Base-by-base conservation (phyloP, 1,140 invertebrate species). In the Camponotus pennsylvanicus region DNA sequence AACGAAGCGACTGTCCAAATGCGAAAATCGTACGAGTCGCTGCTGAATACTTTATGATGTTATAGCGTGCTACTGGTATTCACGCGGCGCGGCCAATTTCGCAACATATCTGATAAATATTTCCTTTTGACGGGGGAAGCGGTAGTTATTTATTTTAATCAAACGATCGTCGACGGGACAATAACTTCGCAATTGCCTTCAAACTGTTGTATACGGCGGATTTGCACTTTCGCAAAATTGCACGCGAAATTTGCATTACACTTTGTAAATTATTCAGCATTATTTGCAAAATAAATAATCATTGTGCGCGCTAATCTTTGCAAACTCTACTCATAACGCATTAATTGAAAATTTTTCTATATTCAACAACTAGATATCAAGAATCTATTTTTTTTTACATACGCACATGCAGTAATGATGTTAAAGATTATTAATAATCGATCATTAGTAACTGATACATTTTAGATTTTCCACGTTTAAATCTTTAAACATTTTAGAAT, bases 101-200 rank as follows among this genome's bases (percentile, higher is more conserved):
- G 69, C 69, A 73, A 34, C 79, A 42, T 83, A 75, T 83, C 79
- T 61, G 69, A 83, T 83, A 83, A 83, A 83, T 83, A 83, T 83
- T 83, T 83, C 79, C 79, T 75, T 83, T 83, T 83, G 79, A 83
- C 79, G 79, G 40, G 79, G 40, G 55, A 75, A 71, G 66, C 78
- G 37, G 78, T 73, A 75, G 79, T 83, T 83, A 83, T 83, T 83
- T 83, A 83, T 83, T 83, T 83, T 83, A 83, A 83, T 83, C 79
- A 83, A 83, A 83, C 79, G 79, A 83, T 83, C 79, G 79, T 83
- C 69, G 69, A 11, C 42, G 79, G 79, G 69, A 83, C 79, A 83
- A 83, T 83, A 83, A 83, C 79, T 61, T 63, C 18, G 55, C 69
- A 83, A 75, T 83, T 83, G 79, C 69, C 79, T 61, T 61, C 55